Conservation (phyloP, 2,888 invertebrate genomes). For the Brachyopa scutellaris region DNA sequence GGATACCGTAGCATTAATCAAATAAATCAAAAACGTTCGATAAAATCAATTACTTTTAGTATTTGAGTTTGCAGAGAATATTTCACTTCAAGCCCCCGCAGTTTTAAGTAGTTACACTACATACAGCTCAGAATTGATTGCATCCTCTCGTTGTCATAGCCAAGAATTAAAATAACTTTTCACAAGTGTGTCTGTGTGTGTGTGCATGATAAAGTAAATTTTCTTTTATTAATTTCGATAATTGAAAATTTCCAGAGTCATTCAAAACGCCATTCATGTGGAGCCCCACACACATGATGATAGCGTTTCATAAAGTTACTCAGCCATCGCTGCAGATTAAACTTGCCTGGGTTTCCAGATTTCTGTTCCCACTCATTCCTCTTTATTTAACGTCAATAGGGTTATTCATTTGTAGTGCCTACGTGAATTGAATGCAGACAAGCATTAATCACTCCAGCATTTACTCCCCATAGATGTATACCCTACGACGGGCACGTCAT, state of each 20-base stretch:
- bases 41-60: too few species aligned
- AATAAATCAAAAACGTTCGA: too few species aligned
- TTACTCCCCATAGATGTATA: too few species aligned
- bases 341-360: too few species aligned
- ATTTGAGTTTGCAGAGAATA: too few species aligned
- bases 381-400: background rate
- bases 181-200: too few species aligned
- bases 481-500: background rate
- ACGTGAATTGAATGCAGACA: constrained; percentile 26
- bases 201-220: background rate
- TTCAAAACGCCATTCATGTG: constrained; percentile 18
- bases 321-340: constrained; percentile 31
- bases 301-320: constrained; percentile 23
- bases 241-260: constrained; percentile 47
- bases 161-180: too few species aligned
- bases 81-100: too few species aligned
- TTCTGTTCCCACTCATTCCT: background rate
- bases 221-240: constrained; percentile 58
- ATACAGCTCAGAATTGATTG: too few species aligned
- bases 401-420: constrained; percentile 4
- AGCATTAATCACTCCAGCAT: constrained; percentile 1
- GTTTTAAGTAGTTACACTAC: too few species aligned
- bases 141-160: too few species aligned
- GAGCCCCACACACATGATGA: constrained; percentile 15
- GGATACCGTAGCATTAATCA: too few species aligned